A percentile compares a stretch with the other conserved stretches of the same genome.
Evolutionary conservation across 2,113 vertebrate genomes (phyloP).

Genomic region (Axis porcinus): DNA sequence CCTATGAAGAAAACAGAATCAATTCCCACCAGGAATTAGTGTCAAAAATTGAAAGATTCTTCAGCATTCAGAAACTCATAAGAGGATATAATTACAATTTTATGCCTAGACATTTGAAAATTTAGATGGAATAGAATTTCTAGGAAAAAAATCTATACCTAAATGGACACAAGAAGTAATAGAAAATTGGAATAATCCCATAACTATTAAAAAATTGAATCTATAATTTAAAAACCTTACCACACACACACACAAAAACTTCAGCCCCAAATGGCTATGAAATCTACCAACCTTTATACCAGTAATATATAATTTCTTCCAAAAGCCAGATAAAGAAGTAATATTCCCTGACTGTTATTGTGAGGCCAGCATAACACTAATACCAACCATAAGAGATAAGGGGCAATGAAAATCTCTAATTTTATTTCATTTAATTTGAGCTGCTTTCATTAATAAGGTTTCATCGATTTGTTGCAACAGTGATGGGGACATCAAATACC

Average conservation of each 20-base stretch:
- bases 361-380: not conserved
- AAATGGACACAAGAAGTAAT: not conserved
- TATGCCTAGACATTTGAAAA: not conserved
- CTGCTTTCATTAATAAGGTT: not conserved
- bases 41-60: conserved; percentile 25
- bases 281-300: not conserved
- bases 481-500: not conserved
- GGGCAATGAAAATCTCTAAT: not conserved
- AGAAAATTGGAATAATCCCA: not conserved
- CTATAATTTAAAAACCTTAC: not conserved
- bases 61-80: not conserved
- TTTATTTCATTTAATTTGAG: conserved; percentile 7
- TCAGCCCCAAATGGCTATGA: not conserved
- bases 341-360: not conserved
- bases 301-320: not conserved
- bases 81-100: not conserved
- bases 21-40: not conserved
- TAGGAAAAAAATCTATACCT: not conserved
- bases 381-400: not conserved
- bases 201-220: not conserved
- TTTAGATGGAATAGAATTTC: not conserved
- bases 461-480: not conserved
- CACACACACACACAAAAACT: not conserved
- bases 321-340: conserved; percentile 16
- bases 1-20: not conserved